Evolutionary conservation across 2,113 vertebrate species (phyloP), one percentile per base, ranked within the genome.

Genomic region (Halcyon malimbica): DNA sequence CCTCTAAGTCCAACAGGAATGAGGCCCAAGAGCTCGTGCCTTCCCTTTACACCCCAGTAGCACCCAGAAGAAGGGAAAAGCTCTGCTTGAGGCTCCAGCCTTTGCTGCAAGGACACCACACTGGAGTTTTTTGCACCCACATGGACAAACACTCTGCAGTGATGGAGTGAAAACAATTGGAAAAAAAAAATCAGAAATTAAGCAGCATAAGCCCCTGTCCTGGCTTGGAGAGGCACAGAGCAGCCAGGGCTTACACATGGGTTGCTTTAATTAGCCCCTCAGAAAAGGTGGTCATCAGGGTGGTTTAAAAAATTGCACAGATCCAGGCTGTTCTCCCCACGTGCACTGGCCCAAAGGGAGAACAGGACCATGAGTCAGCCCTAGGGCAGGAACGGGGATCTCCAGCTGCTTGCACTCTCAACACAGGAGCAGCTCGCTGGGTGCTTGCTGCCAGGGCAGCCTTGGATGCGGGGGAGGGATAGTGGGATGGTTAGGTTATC

Each of bases 201-300:
- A 87, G 54, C 35, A 48, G 31, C 1, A 1, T 53, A 53, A 77
- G 42, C 3, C 10, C 8, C 15, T 79, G 12, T 19, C n/a, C 24
- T 50, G 21, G 4, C 10, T 18, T 60, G 11, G n/a, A 70, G 42
- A 60, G 31, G 42, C 28, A n/a, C 4, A 2, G 33, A 64, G 29
- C 26, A 60, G 16, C 28, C 33, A 73, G 26, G 8, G 17, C 26
- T 15, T 35, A 11, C n/a, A 29, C 13, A 6, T 33, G 10, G 25
- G 16, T 25, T 81, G 29, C 21, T 62, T 64, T 74, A 50, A 21
- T 20, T 12, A 65, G 37, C 26, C 1, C 46, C 12, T 81, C 23
- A 9, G 25, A 56, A 11, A 1, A 3, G 3, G 0, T 1, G 1
- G 0, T 46, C 19, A 9, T 23, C 42, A 60, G 48, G 13, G 23